Base-by-base conservation (phyloP, 2,888 invertebrate genomes). In the Lepidochrysops patricia region DNA sequence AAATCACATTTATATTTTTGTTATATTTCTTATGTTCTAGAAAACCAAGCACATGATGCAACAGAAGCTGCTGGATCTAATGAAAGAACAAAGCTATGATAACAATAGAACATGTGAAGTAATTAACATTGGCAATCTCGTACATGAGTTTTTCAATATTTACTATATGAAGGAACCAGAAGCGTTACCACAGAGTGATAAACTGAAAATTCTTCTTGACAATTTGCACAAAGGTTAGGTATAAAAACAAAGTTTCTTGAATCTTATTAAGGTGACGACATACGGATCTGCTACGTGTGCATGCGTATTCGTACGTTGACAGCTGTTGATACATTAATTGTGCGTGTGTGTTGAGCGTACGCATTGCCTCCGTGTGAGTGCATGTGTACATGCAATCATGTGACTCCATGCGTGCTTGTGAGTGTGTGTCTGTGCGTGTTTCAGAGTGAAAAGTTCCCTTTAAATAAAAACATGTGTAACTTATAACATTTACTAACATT, bases 151-250 rank as follows among this genome's bases (percentile, higher is more conserved):
- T 60, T 87, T 88, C 59, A 62, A 67, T 13, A 79, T 81, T 1
- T 89, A 89, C 61, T 71, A 76, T 12, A 72, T 71, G 60, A 63
- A 66, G 49, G 89, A 89, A 66, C 88, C 88, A 0, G 76, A 84
- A 9, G 89, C 87, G 2, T 63, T 89, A 60, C 66, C 69, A 0
- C 73, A 77, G 2, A 68, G 66, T 43, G 79, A 80, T 1, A 73
- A 75, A 56, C 63, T 89, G 26, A 49, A 72, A 13, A 72, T 74
- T 1, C 66, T 86, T 6, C 65, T 89, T 37, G 67, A 68, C 4
- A 79, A 88, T 67, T 73, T 89, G 57, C 68, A 78, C 60, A 87
- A 81, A 80, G 89, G 89, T 87, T n/a, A n/a, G n/a, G n/a, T n/a
- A n/a, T n/a, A n/a, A n/a, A n/a, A n/a, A n/a, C n/a, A n/a, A n/a